Evolutionary conservation across 2,797 vertebrate genomes (phyloP).

Genomic region (Rhinogobio ventralis): DNA sequence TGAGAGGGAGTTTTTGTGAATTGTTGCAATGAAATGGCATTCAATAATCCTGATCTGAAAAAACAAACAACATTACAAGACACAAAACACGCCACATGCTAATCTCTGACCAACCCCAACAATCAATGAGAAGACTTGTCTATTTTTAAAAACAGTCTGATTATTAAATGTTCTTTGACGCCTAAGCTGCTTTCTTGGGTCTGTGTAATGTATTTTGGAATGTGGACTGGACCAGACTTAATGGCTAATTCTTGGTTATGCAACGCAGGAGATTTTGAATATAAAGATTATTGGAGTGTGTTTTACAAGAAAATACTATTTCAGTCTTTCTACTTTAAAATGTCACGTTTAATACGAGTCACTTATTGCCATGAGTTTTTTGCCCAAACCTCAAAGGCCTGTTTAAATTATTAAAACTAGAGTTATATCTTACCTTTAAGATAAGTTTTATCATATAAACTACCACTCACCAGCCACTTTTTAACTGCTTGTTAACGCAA

Average conservation of each 20-base stretch:
- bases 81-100: background rate
- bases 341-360: too few relatives aligned
- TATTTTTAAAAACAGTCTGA: slow-evolving; percentile 64
- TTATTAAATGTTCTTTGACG: slow-evolving; percentile 62
- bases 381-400: background rate
- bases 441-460: background rate
- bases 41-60: background rate
- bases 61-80: background rate
- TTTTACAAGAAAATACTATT: background rate
- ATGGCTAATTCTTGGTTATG: slow-evolving; percentile 49
- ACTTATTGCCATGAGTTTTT: background rate
- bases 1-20: background rate
- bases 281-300: too few relatives aligned
- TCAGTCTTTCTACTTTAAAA: background rate
- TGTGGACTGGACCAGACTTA: background rate
- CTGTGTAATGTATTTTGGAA: slow-evolving; percentile 40
- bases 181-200: slow-evolving; percentile 51
- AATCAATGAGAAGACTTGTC: slow-evolving; percentile 60
- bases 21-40: slow-evolving; percentile 9
- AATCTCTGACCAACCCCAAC: slow-evolving; percentile 5
- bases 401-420: background rate
- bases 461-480: background rate
- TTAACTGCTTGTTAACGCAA: too few relatives aligned
- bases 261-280: slow-evolving; percentile 47
- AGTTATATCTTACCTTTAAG: background rate